Base-by-base conservation (phyloP, 2,797 vertebrate species). In the Alca torda region DNA sequence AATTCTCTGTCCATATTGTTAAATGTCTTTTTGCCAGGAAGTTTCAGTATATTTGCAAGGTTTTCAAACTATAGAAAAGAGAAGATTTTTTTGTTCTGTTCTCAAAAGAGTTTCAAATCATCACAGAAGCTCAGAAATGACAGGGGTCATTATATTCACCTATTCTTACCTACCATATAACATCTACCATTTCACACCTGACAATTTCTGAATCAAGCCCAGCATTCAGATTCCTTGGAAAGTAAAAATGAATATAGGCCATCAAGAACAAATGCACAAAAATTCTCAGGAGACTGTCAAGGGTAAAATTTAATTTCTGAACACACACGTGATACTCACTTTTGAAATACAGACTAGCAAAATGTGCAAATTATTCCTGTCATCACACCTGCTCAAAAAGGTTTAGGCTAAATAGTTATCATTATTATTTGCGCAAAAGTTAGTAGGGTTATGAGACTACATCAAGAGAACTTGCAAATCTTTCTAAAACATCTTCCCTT, bases 1-100 rank as follows among this genome's bases (percentile, higher is more conserved):
- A 99, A 99, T 69, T 99, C 99, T 98, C 98, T 98, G 98, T 99
- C 99, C 99, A 99, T 99, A 93, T 99, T 99, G 98, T 99, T 99
- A 96, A 99, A 99, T 26, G 99, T 99, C 97, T 99, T 99, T 95
- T 99, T 99, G 39, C 99, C 99, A 31, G 99, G 99, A 97, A 99
- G 99, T 96, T 98, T 99, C 84, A 99, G 98, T 96, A 99, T 99
- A 53, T 98, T 98, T 61, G 98, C 97, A 73, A 99, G 98, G 97
- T 99, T 99, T 98, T 99, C 99, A 98, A 99, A 99, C 99, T 99
- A 91, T 26, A 95, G 96, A 88, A 72, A 92, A 82, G 4, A 82
- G 2, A 20, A n/a, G 4, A 33, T 24, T 16, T 46, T 50, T 67
- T 56, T 28, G 14, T 56, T 61, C 18, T 30, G 26, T 61, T 53